These are phyloP conservation scores for Macrotrachela quadricornifera DNA, from an alignment of 1,140 invertebrate species.

Conservation along the genomic window DNA sequence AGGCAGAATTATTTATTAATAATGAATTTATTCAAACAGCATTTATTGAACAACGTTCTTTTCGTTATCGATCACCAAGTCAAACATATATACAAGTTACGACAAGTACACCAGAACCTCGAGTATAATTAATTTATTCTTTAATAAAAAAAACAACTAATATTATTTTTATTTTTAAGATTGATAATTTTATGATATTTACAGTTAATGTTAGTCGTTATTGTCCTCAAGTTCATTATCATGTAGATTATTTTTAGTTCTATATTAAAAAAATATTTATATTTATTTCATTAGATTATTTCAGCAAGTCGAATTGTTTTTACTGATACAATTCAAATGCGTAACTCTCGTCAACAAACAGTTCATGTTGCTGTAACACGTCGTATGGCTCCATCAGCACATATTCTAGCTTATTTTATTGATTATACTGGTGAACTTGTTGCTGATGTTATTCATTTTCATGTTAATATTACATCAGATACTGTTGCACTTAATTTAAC, in stretches of 20 bases:
- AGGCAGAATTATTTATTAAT: no score
- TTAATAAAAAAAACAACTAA: no score
- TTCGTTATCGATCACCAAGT: conserved; percentile 45
- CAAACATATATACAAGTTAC: conserved; percentile 63
- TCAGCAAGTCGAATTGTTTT: conserved; percentile 25
- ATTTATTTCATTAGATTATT: conserved; percentile 11
- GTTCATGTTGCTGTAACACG: conserved; percentile 66
- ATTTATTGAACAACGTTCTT: neutral
- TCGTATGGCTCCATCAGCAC: conserved; percentile 79
- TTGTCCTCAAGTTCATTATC: conserved; percentile 65
- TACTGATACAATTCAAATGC: conserved; percentile 24
- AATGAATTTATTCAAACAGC: neutral
- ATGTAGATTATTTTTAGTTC: conserved; percentile 8
- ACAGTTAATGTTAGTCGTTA: conserved; percentile 76
- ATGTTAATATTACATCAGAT: conserved; percentile 59
- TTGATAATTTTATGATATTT: conserved; percentile 78
- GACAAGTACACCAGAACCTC: conserved; percentile 56
- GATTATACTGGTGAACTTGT: conserved; percentile 56
- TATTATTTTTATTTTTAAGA: no score
- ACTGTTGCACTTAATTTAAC: conserved; percentile 51
- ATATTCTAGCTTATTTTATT: conserved; percentile 66
- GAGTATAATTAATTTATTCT: conserved; percentile 27
- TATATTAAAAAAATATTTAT: no score
- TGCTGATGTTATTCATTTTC: conserved; percentile 72
- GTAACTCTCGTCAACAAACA: conserved; percentile 37